Evolutionary conservation across 2,888 invertebrate genomes (phyloP), one percentile per base, ranked within the genome.

Genomic region (Cosmopolites sordidus): DNA sequence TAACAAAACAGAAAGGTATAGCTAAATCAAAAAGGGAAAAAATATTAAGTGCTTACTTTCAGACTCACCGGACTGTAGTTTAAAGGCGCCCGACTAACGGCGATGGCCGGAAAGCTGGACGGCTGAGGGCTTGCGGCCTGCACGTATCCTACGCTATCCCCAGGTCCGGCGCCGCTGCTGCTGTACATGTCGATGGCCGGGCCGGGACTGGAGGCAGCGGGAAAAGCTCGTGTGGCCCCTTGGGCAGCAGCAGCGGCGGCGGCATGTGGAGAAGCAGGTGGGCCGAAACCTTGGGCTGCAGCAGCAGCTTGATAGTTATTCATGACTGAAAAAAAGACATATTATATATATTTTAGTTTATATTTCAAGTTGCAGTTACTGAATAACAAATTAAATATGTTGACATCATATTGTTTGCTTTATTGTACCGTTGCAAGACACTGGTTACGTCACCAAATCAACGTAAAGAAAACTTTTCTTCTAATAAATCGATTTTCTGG

Each of bases 61-160:
- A 53, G 51, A 56, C 89, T 86, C 80, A 91, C 91, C 83, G 91
- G 91, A 82, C 88, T 91, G 78, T 91, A 91, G 81, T 90, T 91
- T 79, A 91, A 86, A 76, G 91, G 90, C 72, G 92, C 91, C 74
- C 91, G 89, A 82, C 90, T 92, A 73, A 92, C 92, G 68, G 92
- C 92, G 76, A 93, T 92, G 67, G 90, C 88, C 72, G 93, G 92
- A 79, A 94, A 94, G 70, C 92, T 92, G 71, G 93, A 90, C 67
- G 95, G 95, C 78, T 96, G 96, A 69, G 96, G 95, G 79, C 93
- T 94, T 67, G 95, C 92, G 68, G 95, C 94, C 80, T 95, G 95
- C 73, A 95, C 93, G 78, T 95, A 96, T 73, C 93, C 92, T 66
- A 80, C 89, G 73, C 88, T 89, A 73, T 92, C 92, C 59, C 79